Evolutionary conservation across 2,888 invertebrate species (phyloP), one percentile per base, ranked within the genome.

Genomic region (Tiliacea citrago): DNA sequence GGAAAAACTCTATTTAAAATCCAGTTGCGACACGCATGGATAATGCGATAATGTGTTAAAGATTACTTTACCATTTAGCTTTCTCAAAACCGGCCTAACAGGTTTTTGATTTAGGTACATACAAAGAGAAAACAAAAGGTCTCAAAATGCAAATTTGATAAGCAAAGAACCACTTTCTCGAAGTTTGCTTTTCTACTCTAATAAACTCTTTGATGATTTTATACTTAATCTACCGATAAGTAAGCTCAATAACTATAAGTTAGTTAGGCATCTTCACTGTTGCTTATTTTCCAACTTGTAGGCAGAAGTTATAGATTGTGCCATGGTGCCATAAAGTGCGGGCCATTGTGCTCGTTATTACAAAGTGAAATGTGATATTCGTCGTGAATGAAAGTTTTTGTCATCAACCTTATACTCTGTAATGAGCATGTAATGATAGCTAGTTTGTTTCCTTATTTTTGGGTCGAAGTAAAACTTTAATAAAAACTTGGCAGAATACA

Each of bases 321-420:
- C 86, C 77, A 86, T 75, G 81, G 72, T 77, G 47, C 79, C 81
- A 82, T 88, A 85, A 85, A 86, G 73, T 75, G 39, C 74, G 72
- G 70, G 72, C 78, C 81, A 86, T 86, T 85, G 81, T 86, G 82
- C 77, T 83, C 78, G 82, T 81, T 87, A 88, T 84, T 84, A 70
- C 79, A 69, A 55, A 79, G 72, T 75, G 85, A 79, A 86, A 87
- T 81, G 73, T 81, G 80, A 82, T 80, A 82, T 75, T 75, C 21
- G 73, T 79, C 73, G 73, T 73, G 73, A 85, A 79, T 76, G 79
- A 84, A 88, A 87, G 75, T 82, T 82, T 81, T 74, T 69, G 74
- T 79, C 71, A 84, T 75, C 70, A 75, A 77, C 77, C 57, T 60
- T 62, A 66, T 74, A 60, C 63, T 77, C 74, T 74, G 78, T 80